phyloP scores from a whole-genome alignment of 1,140 invertebrate species.

The Megalonaias nervosa region DNA sequence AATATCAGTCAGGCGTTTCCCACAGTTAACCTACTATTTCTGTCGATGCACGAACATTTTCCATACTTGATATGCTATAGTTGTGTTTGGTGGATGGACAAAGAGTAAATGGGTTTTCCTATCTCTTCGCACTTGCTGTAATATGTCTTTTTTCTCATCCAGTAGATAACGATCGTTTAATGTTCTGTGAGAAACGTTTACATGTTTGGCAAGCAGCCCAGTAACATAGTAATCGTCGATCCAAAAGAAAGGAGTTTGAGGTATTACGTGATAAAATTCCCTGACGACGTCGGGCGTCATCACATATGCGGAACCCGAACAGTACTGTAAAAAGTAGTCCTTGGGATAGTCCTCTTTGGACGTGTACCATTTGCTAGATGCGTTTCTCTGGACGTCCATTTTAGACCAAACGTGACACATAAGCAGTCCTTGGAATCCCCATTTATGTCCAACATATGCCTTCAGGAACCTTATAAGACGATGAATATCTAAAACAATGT shows the following conservation, averaged over 20 bases:
- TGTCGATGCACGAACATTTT: slow-evolving; percentile 24
- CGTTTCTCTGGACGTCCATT: slow-evolving; percentile 50
- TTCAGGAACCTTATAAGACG: slow-evolving; percentile 18
- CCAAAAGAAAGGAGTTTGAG: slow-evolving; percentile 56
- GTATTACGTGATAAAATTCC: slow-evolving; percentile 51
- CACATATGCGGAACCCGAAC: slow-evolving; percentile 66
- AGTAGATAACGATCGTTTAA: slow-evolving; percentile 31
- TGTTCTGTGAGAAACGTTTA: slow-evolving; percentile 20
- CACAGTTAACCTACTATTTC: background rate
- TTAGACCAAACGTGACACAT: slow-evolving; percentile 41
- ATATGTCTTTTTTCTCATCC: slow-evolving; percentile 18
- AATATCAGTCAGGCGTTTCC: background rate
- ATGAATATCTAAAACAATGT: slow-evolving; percentile 74
- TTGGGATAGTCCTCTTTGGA: slow-evolving; percentile 57
- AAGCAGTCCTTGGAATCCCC: slow-evolving; percentile 21
- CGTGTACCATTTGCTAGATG: slow-evolving; percentile 67
- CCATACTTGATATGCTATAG: slow-evolving; percentile 18
- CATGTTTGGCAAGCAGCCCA: slow-evolving; percentile 29
- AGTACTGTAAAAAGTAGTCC: slow-evolving; percentile 65
- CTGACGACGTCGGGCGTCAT: slow-evolving; percentile 62
- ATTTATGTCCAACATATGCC: slow-evolving; percentile 14
- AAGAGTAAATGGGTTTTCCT: slow-evolving; percentile 31
- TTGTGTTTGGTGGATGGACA: slow-evolving; percentile 29
- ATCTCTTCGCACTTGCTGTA: slow-evolving; percentile 15
- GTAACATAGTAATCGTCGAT: slow-evolving; percentile 68